phyloP scores from a whole-genome alignment of 1,140 invertebrate species.

The Aphaenogaster ashmeadi region DNA sequence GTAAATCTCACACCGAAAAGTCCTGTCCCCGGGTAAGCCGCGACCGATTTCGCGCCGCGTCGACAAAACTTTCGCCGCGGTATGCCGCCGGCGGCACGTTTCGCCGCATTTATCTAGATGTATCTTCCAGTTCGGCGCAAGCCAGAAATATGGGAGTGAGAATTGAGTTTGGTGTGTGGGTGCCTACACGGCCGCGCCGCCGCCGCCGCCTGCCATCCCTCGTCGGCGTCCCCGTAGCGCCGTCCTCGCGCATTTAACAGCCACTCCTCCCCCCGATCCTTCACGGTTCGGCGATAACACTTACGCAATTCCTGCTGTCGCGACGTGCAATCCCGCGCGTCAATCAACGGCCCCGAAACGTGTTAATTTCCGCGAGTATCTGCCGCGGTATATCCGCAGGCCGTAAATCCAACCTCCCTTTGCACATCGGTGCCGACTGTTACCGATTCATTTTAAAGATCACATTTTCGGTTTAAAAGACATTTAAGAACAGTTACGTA shows the following conservation, averaged over 20 bases:
- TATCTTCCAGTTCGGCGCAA: conserved; percentile 80
- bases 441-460: conserved; percentile 21
- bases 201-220: background rate
- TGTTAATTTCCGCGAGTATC: conserved; percentile 69
- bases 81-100: conserved; percentile 75
- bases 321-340: conserved; percentile 47
- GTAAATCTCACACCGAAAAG: conserved; percentile 74
- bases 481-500: background rate
- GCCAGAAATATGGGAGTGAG: conserved; percentile 78
- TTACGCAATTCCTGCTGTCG: conserved; percentile 69
- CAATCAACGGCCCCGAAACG: conserved; percentile 65
- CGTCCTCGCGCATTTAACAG: conserved; percentile 48
- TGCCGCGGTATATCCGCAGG: conserved; percentile 32
- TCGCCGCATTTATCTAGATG: conserved; percentile 83
- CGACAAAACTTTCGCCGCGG: conserved; percentile 74
- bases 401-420: conserved; percentile 31
- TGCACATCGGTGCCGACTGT: background rate
- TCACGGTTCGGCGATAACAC: conserved; percentile 65
- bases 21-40: conserved; percentile 39
- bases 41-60: conserved; percentile 4
- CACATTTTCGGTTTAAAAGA: background rate
- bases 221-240: conserved; percentile 9
- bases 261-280: conserved; percentile 31
- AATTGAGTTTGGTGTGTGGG: conserved; percentile 77
- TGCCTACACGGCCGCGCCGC: conserved; percentile 13